These are phyloP conservation scores for Cryptoprocta ferox DNA, from an alignment of 2,797 vertebrate species.

Conservation along the genomic window DNA sequence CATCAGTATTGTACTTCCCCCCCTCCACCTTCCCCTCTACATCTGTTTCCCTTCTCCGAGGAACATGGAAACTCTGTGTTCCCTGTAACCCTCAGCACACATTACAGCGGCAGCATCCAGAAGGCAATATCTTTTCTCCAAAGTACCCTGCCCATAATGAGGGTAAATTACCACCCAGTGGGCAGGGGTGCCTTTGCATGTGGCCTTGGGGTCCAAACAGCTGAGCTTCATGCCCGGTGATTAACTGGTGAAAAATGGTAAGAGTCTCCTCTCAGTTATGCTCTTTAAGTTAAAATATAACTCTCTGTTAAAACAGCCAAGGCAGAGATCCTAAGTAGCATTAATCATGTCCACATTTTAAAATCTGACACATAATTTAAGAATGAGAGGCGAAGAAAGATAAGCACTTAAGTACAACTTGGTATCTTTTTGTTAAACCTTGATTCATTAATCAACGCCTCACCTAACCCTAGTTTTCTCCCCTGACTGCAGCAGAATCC, in stretches of 20 bases:
- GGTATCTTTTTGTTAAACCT: slow-evolving; percentile 76
- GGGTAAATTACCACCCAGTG: neutral
- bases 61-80: neutral
- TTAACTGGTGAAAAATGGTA: slow-evolving; percentile 55
- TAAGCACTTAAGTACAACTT: slow-evolving; percentile 76
- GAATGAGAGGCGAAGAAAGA: slow-evolving; percentile 76
- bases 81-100: neutral
- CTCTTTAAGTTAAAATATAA: slow-evolving; percentile 75
- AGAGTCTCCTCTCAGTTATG: slow-evolving; percentile 29
- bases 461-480: slow-evolving; percentile 20
- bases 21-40: neutral
- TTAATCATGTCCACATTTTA: slow-evolving; percentile 80
- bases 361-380: slow-evolving; percentile 81
- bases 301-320: slow-evolving; percentile 70
- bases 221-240: neutral
- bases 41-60: neutral
- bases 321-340: slow-evolving; percentile 65
- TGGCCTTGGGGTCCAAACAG: slow-evolving; percentile 33
- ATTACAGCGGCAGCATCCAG: neutral
- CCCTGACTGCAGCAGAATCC: neutral
- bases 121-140: neutral
- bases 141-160: neutral
- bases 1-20: neutral
- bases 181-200: neutral
- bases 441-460: slow-evolving; percentile 64